phyloP scores from a whole-genome alignment of 2,888 invertebrate species.

The Penaeus monodon region DNA sequence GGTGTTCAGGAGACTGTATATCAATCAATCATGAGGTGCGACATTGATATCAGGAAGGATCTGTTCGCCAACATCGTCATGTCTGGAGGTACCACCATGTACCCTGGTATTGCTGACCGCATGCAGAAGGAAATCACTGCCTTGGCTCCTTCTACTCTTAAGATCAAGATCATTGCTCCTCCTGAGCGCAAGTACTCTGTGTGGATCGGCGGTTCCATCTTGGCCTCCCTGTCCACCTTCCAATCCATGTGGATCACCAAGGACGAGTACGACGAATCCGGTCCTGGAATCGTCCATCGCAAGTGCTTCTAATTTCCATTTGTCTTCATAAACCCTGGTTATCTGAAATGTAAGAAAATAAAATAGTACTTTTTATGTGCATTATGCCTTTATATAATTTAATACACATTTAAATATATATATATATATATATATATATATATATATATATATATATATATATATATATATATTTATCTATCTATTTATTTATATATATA shows the following conservation, averaged over 20 bases:
- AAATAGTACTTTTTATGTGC: too few species aligned
- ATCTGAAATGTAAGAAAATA: too few species aligned
- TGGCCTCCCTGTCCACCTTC: constrained; percentile 89
- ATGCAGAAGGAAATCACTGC: constrained; percentile 66
- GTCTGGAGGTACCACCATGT: constrained; percentile 63
- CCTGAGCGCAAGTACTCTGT: constrained; percentile 92
- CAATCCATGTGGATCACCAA: constrained; percentile 94
- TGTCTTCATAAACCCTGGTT: too few species aligned
- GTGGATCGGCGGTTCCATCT: constrained; percentile 91
- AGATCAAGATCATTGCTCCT: constrained; percentile 94
- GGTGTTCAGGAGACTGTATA: too few species aligned
- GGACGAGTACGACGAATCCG: constrained; percentile 90
- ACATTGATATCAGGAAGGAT: constrained; percentile 66
- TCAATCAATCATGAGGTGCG: constrained; percentile 53
- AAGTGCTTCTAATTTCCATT: constrained; percentile 71
- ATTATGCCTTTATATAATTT: too few species aligned
- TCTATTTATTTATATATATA: too few species aligned
- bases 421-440: too few species aligned
- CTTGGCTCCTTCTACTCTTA: constrained; percentile 79
- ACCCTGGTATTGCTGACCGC: constrained; percentile 63
- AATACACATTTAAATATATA: too few species aligned
- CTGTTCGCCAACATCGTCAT: constrained; percentile 20
- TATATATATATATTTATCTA: too few species aligned
- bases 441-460: too few species aligned
- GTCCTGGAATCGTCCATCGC: constrained; percentile 73